A percentile compares a stretch with the other conserved stretches of the same genome.
Conservation (phyloP, 2,888 invertebrate genomes). For the Eupithecia abbreviata region DNA sequence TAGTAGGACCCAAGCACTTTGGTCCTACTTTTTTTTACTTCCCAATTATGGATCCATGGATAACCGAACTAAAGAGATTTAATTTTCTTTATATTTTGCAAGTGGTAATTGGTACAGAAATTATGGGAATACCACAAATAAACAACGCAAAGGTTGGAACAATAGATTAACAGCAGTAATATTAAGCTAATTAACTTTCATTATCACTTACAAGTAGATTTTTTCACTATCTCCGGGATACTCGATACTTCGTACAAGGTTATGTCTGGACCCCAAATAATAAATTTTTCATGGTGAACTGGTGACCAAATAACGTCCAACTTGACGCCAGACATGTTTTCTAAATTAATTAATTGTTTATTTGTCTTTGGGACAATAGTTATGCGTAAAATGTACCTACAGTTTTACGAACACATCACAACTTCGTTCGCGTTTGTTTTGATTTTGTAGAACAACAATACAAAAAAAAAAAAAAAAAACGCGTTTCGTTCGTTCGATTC, state of each 20-base stretch:
- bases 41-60: no score
- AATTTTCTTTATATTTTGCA: background rate
- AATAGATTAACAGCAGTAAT: background rate
- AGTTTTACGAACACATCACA: constrained; percentile 26
- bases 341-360: constrained; percentile 7
- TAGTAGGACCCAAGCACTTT: no score
- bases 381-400: background rate
- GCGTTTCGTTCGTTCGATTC: no score
- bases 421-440: constrained; percentile 2
- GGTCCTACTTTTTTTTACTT: no score
- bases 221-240: constrained; percentile 83
- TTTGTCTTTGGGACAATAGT: constrained; percentile 39
- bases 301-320: constrained; percentile 95
- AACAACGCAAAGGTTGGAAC: background rate
- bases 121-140: background rate
- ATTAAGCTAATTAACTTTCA: background rate
- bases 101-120: background rate
- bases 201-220: constrained; percentile 69
- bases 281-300: constrained; percentile 88
- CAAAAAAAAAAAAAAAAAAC: no score
- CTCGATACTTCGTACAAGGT: constrained; percentile 91
- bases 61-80: no score
- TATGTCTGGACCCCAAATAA: constrained; percentile 96
- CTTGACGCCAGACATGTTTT: constrained; percentile 75
- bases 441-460: background rate